A percentile compares a stretch with the other conserved stretches of the same genome.
phyloP scores from a whole-genome alignment of 2,797 vertebrate species.

The Amphiprion clarkii region DNA sequence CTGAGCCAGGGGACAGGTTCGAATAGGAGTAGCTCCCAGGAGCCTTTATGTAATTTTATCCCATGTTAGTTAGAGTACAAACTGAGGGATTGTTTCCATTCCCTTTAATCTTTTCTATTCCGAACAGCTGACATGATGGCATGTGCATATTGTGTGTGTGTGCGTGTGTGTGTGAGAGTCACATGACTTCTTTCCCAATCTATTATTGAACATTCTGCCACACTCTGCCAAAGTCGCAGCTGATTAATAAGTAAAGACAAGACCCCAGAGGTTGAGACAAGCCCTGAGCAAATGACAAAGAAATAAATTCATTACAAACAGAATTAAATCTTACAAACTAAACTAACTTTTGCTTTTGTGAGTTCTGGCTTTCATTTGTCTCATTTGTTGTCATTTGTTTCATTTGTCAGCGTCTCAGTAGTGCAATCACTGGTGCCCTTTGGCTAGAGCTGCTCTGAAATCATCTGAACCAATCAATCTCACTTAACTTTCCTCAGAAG shows the following conservation, averaged over 20 bases:
- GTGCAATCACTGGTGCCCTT: slow-evolving; percentile 40
- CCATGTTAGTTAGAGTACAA: slow-evolving; percentile 28
- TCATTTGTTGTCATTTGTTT: slow-evolving; percentile 53
- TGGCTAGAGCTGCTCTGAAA: slow-evolving; percentile 49
- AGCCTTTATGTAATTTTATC: slow-evolving; percentile 54
- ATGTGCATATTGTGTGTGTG: slow-evolving; percentile 16
- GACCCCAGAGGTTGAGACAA: slow-evolving; percentile 55
- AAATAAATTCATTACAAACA: slow-evolving; percentile 54
- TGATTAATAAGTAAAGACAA: slow-evolving; percentile 77
- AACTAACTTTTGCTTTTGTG: slow-evolving; percentile 24
- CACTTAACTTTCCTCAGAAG: slow-evolving; percentile 56
- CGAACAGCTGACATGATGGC: slow-evolving; percentile 46
- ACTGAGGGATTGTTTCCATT: slow-evolving; percentile 33
- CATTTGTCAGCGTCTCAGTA: slow-evolving; percentile 33
- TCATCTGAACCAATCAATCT: slow-evolving; percentile 67
- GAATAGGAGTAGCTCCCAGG: slow-evolving; percentile 55
- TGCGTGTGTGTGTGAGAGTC: slow-evolving; percentile 16
- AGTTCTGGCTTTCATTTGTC: slow-evolving; percentile 47
- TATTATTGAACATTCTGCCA: slow-evolving; percentile 67
- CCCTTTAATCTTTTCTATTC: slow-evolving; percentile 38
- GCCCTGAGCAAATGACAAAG: slow-evolving; percentile 61
- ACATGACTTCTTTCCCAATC: slow-evolving; percentile 59
- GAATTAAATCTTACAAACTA: slow-evolving; percentile 37
- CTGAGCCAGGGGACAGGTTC: slow-evolving; percentile 48
- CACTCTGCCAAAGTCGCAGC: slow-evolving; percentile 61